A percentile compares a stretch with the other conserved stretches of the same genome.
phyloP scores from a whole-genome alignment of 2,888 invertebrate genomes.

The Erebia aethiops region DNA sequence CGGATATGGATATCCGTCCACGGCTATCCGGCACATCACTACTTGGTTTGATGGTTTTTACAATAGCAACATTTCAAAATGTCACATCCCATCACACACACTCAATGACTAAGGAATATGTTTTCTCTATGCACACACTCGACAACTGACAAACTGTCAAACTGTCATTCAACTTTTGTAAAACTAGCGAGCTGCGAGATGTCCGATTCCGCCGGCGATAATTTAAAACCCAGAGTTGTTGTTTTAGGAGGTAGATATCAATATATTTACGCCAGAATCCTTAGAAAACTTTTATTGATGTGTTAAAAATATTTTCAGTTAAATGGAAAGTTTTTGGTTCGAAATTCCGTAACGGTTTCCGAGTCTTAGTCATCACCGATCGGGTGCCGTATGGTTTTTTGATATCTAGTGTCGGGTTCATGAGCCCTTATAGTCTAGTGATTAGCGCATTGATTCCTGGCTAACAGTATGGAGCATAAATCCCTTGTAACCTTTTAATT shows the following conservation, averaged over 20 bases:
- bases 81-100: slow-evolving; percentile 28
- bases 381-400: slow-evolving; percentile 53
- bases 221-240: slow-evolving; percentile 73
- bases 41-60: too few species aligned
- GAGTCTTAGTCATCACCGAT: slow-evolving; percentile 70
- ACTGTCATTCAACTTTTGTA: slow-evolving; percentile 52
- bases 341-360: slow-evolving; percentile 65
- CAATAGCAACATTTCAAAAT: slow-evolving; percentile 24
- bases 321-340: slow-evolving; percentile 44
- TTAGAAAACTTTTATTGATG: slow-evolving; percentile 12
- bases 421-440: not conserved
- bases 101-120: too few species aligned
- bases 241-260: slow-evolving; percentile 75
- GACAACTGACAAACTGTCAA: slow-evolving; percentile 40
- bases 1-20: too few species aligned
- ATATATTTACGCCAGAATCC: slow-evolving; percentile 12
- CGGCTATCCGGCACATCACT: too few species aligned
- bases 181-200: slow-evolving; percentile 73
- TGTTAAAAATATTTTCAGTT: slow-evolving; percentile 3
- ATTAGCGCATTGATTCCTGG: not conserved
- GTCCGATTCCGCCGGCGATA: slow-evolving; percentile 74
- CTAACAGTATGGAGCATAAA: not conserved
- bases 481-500: not conserved
- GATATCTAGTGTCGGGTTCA: slow-evolving; percentile 40
- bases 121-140: too few species aligned